Conservation (phyloP, 2,888 invertebrate genomes). For the Frankliniella intonsa region DNA sequence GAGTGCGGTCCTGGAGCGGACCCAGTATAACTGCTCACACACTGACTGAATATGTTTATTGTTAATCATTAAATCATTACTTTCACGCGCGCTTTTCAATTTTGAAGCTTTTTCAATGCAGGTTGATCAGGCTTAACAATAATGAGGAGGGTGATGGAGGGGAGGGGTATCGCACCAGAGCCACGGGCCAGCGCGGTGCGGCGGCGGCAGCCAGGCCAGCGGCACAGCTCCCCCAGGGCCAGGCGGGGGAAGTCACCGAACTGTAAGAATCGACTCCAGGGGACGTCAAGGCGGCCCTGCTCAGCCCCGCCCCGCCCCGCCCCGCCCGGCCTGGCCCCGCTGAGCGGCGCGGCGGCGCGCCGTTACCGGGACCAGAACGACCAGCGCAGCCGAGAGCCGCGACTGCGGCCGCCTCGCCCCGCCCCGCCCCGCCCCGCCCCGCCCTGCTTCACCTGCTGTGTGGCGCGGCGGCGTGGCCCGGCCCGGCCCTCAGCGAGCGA, state of each 20-base stretch:
- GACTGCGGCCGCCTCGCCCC: neutral
- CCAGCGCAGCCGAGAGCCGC: too few relatives aligned
- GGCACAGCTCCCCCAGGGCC: neutral
- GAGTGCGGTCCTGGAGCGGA: neutral
- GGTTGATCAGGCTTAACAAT: too few relatives aligned
- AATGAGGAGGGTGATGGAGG: too few relatives aligned
- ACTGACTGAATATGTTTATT: neutral
- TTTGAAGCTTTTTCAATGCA: too few relatives aligned
- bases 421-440: neutral
- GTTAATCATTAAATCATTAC: neutral
- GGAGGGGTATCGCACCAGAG: too few relatives aligned
- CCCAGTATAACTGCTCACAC: neutral
- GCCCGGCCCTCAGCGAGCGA: neutral
- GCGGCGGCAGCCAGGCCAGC: neutral
- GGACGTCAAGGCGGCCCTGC: constrained; percentile 1
- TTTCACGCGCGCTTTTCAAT: neutral
- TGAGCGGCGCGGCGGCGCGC: neutral
- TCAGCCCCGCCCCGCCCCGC: neutral
- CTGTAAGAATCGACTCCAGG: constrained; percentile 20
- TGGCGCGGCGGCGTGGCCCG: neutral
- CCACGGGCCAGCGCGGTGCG: too few relatives aligned
- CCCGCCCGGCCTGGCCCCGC: too few relatives aligned
- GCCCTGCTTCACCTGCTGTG: neutral
- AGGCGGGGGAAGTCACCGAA: constrained; percentile 12
- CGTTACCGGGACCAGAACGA: neutral